These are phyloP conservation scores for Heliothis virescens DNA, from an alignment of 1,140 invertebrate genomes.

Conservation along the genomic window DNA sequence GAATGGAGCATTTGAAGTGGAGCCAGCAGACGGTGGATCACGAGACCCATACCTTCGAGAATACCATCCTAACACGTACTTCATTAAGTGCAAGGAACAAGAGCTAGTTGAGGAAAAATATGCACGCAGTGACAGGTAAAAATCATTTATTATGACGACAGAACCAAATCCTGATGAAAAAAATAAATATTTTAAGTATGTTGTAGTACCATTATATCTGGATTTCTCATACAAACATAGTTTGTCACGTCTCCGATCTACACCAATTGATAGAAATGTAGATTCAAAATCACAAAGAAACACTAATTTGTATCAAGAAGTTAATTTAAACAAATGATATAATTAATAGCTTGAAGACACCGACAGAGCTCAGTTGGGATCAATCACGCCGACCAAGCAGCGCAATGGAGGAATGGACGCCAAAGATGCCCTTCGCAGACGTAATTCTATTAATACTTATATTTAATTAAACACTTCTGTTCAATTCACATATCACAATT, in stretches of 20 bases:
- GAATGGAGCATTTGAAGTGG: slow-evolving; percentile 96
- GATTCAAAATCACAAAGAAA: too few relatives aligned
- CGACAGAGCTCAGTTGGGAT: neutral
- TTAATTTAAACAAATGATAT: too few relatives aligned
- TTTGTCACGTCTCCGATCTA: too few relatives aligned
- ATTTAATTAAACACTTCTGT: too few relatives aligned
- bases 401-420: neutral
- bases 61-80: slow-evolving; percentile 94
- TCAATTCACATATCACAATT: too few relatives aligned
- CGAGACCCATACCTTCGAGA: slow-evolving; percentile 95
- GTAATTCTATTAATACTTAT: neutral
- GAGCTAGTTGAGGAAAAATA: neutral
- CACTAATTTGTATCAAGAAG: too few relatives aligned
- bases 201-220: too few relatives aligned
- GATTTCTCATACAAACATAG: too few relatives aligned
- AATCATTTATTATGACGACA: too few relatives aligned
- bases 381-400: neutral
- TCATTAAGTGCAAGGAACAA: slow-evolving; percentile 92
- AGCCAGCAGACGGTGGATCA: slow-evolving; percentile 94
- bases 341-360: neutral
- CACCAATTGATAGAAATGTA: too few relatives aligned
- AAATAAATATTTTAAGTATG: too few relatives aligned
- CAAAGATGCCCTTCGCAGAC: slow-evolving; percentile 2
- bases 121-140: neutral
- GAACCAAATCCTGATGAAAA: too few relatives aligned